Evolutionary conservation across 2,797 vertebrate species (phyloP).

Genomic region (Aratinga solstitialis): DNA sequence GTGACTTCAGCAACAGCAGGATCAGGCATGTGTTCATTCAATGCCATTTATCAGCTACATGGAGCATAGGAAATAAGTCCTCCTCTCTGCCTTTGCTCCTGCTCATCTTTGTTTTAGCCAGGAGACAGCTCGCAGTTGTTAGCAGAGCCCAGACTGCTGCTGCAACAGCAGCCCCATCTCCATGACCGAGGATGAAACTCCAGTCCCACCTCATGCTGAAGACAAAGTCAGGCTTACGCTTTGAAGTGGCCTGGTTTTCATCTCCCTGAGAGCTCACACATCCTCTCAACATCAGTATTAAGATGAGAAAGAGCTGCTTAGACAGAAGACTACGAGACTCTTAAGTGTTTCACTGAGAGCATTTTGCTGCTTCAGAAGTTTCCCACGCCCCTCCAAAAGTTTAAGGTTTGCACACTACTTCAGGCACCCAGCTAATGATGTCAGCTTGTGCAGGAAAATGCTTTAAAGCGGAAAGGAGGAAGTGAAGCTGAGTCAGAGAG

Average conservation of each 20-base stretch:
- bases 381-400: not conserved
- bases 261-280: not conserved
- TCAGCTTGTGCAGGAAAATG: not conserved
- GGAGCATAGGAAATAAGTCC: not conserved
- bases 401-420: not conserved
- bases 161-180: not conserved
- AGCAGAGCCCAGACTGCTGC: not conserved
- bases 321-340: not conserved
- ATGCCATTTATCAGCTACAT: not conserved
- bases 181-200: not conserved
- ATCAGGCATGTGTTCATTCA: not conserved
- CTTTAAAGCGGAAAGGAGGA: not conserved
- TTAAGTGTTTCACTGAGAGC: not conserved
- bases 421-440: not conserved
- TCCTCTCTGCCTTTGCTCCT: not conserved
- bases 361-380: not conserved
- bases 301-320: not conserved
- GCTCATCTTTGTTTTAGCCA: not conserved
- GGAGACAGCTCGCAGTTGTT: not conserved
- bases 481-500: not conserved
- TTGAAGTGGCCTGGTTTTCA: constrained; percentile 30
- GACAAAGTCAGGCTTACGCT: not conserved
- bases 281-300: not conserved
- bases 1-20: not conserved
- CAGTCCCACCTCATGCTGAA: not conserved